Percentiles rank a stretch among this genome's conserved stretches.
These are phyloP conservation scores for Alcedo quadribrachys DNA, from an alignment of 2,797 vertebrate species.

Conservation along the genomic window DNA sequence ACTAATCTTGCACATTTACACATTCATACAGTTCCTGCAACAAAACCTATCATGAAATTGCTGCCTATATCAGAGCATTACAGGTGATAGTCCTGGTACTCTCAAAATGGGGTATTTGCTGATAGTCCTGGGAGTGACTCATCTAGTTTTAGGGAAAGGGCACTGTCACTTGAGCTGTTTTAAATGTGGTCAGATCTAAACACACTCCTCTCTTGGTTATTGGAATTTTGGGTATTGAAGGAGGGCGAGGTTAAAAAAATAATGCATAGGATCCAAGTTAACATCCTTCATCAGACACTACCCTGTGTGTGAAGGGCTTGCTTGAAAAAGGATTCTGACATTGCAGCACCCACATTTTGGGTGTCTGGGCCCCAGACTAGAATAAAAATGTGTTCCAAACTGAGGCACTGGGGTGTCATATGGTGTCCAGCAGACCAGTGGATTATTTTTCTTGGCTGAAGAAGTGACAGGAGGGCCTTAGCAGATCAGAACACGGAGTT, in stretches of 20 bases:
- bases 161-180: not conserved
- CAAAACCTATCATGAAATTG: not conserved
- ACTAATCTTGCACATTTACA: not conserved
- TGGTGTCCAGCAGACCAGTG: not conserved
- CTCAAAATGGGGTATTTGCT: not conserved
- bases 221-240: not conserved
- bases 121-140: not conserved
- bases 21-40: not conserved
- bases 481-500: not conserved
- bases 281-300: not conserved
- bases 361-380: not conserved
- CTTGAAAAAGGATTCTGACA: not conserved
- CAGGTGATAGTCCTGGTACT: not conserved
- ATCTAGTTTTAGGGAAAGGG: not conserved
- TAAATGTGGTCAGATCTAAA: not conserved
- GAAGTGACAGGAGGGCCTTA: not conserved
- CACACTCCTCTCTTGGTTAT: not conserved
- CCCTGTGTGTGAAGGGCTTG: not conserved
- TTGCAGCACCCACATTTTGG: not conserved
- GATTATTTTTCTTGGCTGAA: not conserved
- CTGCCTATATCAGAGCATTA: not conserved
- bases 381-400: not conserved
- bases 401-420: not conserved
- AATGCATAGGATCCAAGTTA: not conserved
- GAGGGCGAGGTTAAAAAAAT: not conserved